Evolutionary conservation across 2,797 vertebrate genomes (phyloP), one percentile per base, ranked within the genome.

Genomic region (Synanceia verrucosa): DNA sequence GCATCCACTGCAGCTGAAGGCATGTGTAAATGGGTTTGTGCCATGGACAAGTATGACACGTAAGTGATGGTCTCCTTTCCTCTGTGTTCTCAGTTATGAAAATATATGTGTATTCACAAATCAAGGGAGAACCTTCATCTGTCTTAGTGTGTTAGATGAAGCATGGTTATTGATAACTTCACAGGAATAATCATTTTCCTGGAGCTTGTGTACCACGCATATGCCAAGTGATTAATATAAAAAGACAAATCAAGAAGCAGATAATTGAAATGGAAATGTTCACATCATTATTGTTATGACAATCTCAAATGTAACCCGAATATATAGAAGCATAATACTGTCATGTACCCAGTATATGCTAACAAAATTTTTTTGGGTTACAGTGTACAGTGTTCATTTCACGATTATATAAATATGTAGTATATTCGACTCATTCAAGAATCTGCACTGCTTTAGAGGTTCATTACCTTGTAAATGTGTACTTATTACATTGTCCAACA

Each of bases 1-100:
- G 97, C 96, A 33, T 97, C 97, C 39, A 95, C 93, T 0, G 97
- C 96, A 36, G 96, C 97, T 0, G 97, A 98, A 69, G 97, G 96
- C 2, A 86, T 98, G 51, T 98, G 97, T 86, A 96, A 97, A 82
- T 97, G 95, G 95, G 96, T 97, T 39, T 96, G 94, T 78, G 95
- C 96, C 62, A 96, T 97, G 94, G 95, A 97, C 28, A 96, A 95
- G 21, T 97, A 98, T 1, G 95, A 96, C 73, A 95, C 83, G 94
- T 96, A 89, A 95, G 93, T 91, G 23, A 66, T 52, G 5, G n/a
- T 46, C 48, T 41, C 33, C 63, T 51, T 29, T 61, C 5, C 18
- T 50, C 6, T 26, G n/a, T 67, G 14, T 33, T 78, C 21, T 69
- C 43, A n/a, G 18, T 70, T 66, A 41, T 73, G 16, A 55, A 69